Base-by-base conservation (phyloP, 1,140 invertebrate species). In the Drosophila sulfurigaster region DNA sequence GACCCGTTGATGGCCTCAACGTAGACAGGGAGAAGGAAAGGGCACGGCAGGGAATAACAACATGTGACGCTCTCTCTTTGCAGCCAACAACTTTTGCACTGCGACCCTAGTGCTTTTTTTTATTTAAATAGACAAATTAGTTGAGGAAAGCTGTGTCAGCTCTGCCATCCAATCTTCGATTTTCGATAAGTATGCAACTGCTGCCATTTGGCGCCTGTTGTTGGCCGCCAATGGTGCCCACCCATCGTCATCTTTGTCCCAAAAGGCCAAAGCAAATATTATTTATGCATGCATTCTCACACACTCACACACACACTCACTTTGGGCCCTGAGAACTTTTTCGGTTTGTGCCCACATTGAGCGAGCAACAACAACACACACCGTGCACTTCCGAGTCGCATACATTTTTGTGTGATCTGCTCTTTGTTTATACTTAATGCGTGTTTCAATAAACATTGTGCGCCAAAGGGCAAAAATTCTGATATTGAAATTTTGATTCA, bases 1-100 rank as follows among this genome's bases (percentile, higher is more conserved):
- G 86, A 89, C 86, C 85, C 85, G 85, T 72, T 89, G 83, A 88
- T 88, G 77, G 83, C 80, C 85, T 76, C 74, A 70, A 83, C 75
- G 70, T 80, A 69, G 69, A 59, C 73, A 71, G 48, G 15, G 43
- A 46, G 38, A 28, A 49, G n/a, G 20, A 25, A 25, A n/a, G 46
- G 20, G 48, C 57, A 67, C 32, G 15, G 43, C 57, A n/a, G 46
- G 20, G 48, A 52, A 67, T 16, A n/a, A 35, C 57, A 67, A 52
- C 82, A 86, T 87, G 65, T 79, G 82, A 86, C 79, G 82, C 67
- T 43, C 67, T 75, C 64, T n/a, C 20, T n/a, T 48, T 10, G 15
- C 25, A 15, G 0, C 20, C 15, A 38, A 35, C 20, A 78, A 74
- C 83, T 80, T 88, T 80, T 88, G 82, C 83, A 80, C 83, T 82